These are phyloP conservation scores for Campoplex nolae DNA, from an alignment of 2,888 invertebrate species.

Conservation along the genomic window DNA sequence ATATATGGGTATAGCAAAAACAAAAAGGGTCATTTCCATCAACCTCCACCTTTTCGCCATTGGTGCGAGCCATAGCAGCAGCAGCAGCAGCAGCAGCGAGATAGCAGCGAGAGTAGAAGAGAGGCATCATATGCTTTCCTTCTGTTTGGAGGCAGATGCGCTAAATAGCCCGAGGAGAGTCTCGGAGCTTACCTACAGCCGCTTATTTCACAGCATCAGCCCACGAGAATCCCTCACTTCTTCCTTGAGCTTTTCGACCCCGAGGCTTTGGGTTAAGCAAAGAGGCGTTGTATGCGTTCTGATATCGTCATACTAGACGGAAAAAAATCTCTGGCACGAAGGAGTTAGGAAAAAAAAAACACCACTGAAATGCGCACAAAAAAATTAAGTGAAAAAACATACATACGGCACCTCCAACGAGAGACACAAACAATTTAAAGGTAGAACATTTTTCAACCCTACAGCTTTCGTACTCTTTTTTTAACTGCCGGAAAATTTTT, in stretches of 20 bases:
- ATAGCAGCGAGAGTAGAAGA: conserved; percentile 31
- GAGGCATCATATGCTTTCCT: conserved; percentile 57
- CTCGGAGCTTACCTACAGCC: conserved; percentile 73
- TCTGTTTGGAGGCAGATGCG: conserved; percentile 79
- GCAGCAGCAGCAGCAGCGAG: conserved; percentile 18
- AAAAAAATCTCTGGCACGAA: conserved; percentile 25
- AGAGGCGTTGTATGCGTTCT: conserved; percentile 37
- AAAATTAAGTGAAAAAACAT: conserved; percentile 10
- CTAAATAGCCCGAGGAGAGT: conserved; percentile 82
- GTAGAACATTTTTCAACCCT: not conserved
- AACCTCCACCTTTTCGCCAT: conserved; percentile 51
- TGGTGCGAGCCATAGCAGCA: conserved; percentile 45
- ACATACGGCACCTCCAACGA: not conserved
- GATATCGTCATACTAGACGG: conserved; percentile 50
- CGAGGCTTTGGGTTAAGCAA: not conserved
- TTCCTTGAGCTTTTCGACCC: not conserved
- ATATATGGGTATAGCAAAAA: conserved; percentile 12
- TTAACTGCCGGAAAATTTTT: not conserved
- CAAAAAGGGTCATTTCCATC: conserved; percentile 59
- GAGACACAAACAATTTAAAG: not conserved
- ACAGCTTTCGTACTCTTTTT: not conserved
- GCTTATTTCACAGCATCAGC: conserved; percentile 56
- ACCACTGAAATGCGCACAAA: conserved; percentile 28
- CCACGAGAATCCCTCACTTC: conserved; percentile 28
- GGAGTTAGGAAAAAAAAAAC: conserved; percentile 19